Base-by-base conservation (phyloP, 2,888 invertebrate genomes). In the Drosophila mayaguana region DNA sequence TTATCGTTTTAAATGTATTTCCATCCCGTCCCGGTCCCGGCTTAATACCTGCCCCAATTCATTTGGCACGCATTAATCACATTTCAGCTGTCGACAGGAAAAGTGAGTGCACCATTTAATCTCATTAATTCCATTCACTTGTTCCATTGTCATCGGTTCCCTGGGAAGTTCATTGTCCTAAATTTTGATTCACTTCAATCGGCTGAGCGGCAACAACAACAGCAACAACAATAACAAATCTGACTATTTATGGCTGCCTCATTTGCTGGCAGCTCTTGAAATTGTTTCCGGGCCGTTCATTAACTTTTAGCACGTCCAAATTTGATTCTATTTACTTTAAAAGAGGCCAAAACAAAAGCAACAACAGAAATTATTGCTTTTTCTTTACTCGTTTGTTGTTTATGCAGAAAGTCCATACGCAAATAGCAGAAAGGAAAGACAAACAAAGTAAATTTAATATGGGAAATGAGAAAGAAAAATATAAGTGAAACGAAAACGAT, bases 221-320 rank as follows among this genome's bases (percentile, higher is more conserved):
- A 56, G 22, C 42, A 56, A 14, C 9, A 32, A 43, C 54, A 54
- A 28, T 5, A 43, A 42, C 7, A 55, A 28, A n/a, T 53, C 20
- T 3, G 28, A 67, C 28, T 67, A 68, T 32, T 38, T 22, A 36
- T 20, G 20, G 25, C 34, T 20, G 40, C 64, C 38, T 61, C 61
- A 57, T 55, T 63, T 76, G 50, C 48, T 57, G 51, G 28, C 40
- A 18, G 55, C 45, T 63, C 64, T 76, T 66, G 61, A 83, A 78
- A 80, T 81, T 56, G 82, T 84, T 82, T 87, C 82, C 87, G 80
- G 84, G 71, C 38, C 72, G 70, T 80, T 86, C 81, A 86, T 83
- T 81, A 81, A 81, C 80, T 80, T 80, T 71, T 72, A 74, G 80
- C 70, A 81, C 71, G 64, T 76, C 59, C 63, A 80, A 84, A 84